Conservation (phyloP, 2,888 invertebrate species). For the Eubasilissa splendida region DNA sequence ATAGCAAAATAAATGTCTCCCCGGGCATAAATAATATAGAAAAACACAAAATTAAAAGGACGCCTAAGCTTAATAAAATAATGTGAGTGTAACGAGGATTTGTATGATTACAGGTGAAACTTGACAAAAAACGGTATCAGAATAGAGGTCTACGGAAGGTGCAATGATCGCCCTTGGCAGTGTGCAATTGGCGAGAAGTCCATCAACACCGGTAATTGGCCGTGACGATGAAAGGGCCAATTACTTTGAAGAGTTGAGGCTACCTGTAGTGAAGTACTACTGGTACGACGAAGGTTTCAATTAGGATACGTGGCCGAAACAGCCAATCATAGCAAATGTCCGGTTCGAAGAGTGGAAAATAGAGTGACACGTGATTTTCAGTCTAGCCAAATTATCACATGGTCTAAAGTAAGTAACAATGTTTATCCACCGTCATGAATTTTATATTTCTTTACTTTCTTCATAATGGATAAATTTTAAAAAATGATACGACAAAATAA, state of each 20-base stretch:
- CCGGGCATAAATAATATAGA: no score
- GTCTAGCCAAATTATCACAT: neutral
- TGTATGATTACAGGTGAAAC: no score
- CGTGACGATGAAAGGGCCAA: slow-evolving; percentile 31
- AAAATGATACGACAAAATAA: no score
- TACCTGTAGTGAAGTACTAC: slow-evolving; percentile 4
- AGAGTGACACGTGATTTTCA: neutral
- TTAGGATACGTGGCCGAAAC: neutral
- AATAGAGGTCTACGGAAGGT: neutral
- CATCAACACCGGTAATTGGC: slow-evolving; percentile 18
- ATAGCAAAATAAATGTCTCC: no score
- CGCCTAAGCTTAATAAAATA: no score
- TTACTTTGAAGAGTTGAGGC: slow-evolving; percentile 12
- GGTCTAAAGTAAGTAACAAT: neutral
- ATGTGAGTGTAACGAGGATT: no score
- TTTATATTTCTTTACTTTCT: no score
- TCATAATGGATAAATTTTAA: no score
- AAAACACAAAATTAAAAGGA: no score
- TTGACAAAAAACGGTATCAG: no score
- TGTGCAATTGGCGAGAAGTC: slow-evolving; percentile 4
- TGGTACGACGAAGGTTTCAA: slow-evolving; percentile 11
- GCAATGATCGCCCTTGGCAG: slow-evolving; percentile 17
- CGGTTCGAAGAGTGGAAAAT: slow-evolving; percentile 4
- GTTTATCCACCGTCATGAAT: no score
- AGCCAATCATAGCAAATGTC: slow-evolving; percentile 35